Conservation (phyloP, 2,888 invertebrate genomes). For the Prosapia bicincta region DNA sequence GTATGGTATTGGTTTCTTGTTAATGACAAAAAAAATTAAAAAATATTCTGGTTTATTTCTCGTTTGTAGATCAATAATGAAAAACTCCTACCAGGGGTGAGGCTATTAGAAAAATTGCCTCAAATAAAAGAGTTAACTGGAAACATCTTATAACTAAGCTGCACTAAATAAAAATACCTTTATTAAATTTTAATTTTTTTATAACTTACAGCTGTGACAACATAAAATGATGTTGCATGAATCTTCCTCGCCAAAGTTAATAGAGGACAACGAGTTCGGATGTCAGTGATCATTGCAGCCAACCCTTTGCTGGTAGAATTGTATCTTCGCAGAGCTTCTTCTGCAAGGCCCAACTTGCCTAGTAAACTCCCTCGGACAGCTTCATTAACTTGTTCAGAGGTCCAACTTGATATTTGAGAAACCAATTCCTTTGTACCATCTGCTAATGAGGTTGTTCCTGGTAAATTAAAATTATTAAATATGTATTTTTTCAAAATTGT, state of each 20-base stretch:
- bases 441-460: constrained; percentile 56
- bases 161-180: not conserved
- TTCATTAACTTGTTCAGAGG: constrained; percentile 59
- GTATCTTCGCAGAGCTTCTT: constrained; percentile 61
- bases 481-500: too few relatives aligned
- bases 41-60: too few relatives aligned
- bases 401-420: constrained; percentile 62
- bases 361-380: constrained; percentile 57
- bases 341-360: constrained; percentile 59
- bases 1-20: too few relatives aligned
- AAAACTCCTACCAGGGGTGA: too few relatives aligned
- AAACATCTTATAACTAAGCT: not conserved
- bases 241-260: constrained; percentile 57
- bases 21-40: too few relatives aligned
- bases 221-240: constrained; percentile 42
- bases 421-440: constrained; percentile 61
- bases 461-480: too few relatives aligned
- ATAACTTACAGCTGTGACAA: constrained; percentile 45
- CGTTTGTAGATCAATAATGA: too few relatives aligned
- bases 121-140: not conserved
- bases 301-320: constrained; percentile 64
- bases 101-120: not conserved
- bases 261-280: constrained; percentile 76
- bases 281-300: constrained; percentile 70
- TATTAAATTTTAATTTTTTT: not conserved